Evolutionary conservation across 2,888 invertebrate genomes (phyloP), one percentile per base, ranked within the genome.

Genomic region (Lymantria dispar): DNA sequence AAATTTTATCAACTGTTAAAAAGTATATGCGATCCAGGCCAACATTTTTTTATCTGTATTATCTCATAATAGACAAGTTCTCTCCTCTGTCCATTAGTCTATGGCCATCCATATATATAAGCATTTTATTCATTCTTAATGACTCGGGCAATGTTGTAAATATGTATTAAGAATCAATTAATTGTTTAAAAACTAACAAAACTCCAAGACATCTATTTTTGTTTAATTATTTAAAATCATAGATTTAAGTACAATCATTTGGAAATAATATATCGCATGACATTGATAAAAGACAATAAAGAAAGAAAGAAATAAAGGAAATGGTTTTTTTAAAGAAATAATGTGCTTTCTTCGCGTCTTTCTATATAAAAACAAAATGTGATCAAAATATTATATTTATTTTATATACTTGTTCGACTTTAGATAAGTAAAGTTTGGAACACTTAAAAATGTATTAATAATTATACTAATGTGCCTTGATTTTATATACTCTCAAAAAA

Each of bases 401-500:
- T 33, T 33, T 33, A 33, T 33, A 33, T 10, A 33, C 8, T 33
- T 33, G 3, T 33, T 10, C 3, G 2, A 33, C 3, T 33, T 10
- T 33, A 33, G 9, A 33, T 33, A 5, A 30, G 8, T 30, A n/a
- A n/a, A 30, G 8, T 30, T 3, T 33, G 10, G 15, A 14, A 41
- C 50, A 15, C 38, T 38, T n/a, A n/a, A n/a, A n/a, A 56, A 57
- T 65, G 66, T 67, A 64, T 69, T 69, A 71, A 71, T 70, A 74
- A 62, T 72, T 66, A 47, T 49, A 45, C 44, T 56, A 44, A 56
- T 56, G 69, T 70, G 72, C 71, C 72, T 72, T 67, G 52, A 33
- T 33, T 33, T 10, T 7, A 33, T 10, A 33, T 33, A 33, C 8
- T 33, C 8, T 10, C 33, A 10, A 1, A 2, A 33, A 33, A 44